Conservation (phyloP, 2,888 invertebrate genomes). For the Melangyna quadrimaculata region DNA sequence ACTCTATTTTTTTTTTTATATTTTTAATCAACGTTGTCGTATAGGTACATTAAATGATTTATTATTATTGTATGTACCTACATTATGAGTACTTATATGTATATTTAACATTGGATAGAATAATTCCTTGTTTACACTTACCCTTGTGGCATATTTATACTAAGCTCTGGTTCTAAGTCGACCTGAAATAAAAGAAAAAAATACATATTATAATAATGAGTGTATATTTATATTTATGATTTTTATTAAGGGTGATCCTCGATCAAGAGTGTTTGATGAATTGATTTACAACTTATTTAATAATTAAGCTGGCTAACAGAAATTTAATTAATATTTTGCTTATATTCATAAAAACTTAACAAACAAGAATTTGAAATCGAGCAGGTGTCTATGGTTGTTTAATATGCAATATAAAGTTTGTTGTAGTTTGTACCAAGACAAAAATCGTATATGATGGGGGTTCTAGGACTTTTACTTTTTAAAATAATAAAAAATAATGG, state of each 20-base stretch:
- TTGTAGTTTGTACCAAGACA: no score
- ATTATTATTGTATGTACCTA: no score
- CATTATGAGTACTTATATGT: neutral
- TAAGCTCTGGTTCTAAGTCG: constrained; percentile 89
- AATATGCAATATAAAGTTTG: no score
- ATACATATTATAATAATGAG: constrained; percentile 10
- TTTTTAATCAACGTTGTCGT: constrained; percentile 44
- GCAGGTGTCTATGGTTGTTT: neutral
- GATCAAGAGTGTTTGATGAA: neutral
- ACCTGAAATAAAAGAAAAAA: constrained; percentile 82
- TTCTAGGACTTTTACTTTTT: no score
- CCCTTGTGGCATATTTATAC: constrained; percentile 89
- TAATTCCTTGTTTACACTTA: constrained; percentile 82
- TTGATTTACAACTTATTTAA: constrained; percentile 7
- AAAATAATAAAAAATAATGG: no score
- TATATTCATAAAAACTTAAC: neutral
- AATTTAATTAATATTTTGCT: neutral
- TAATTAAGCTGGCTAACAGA: neutral
- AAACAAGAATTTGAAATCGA: neutral
- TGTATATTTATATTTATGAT: neutral
- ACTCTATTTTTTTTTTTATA: constrained; percentile 13
- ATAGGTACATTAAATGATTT: constrained; percentile 14
- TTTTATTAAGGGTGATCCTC: neutral
- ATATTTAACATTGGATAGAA: neutral
- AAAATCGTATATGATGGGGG: no score